Evolutionary conservation across 1,140 invertebrate species (phyloP), one percentile per base, ranked within the genome.

Genomic region (Meloidogyne chitwoodi): DNA sequence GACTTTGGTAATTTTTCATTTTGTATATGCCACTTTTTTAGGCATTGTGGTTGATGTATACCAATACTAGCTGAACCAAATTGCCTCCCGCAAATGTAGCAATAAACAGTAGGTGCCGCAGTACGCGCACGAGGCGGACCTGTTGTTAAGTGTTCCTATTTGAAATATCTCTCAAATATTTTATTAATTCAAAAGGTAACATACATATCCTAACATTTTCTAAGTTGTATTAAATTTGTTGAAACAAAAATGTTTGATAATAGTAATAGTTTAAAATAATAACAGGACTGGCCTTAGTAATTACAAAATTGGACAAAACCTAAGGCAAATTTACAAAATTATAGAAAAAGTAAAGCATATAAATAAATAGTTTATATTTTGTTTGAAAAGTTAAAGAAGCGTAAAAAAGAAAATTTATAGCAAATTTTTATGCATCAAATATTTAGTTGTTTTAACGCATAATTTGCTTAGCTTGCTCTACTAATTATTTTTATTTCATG

Each of bases 11-110:
- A 85, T 83, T 91, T 90, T 10, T 90, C 88, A 82, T 93, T 92
- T 83, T 92, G 91, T 62, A 88, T 83, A 34, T 91, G 89, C 92
- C 92, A 93, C 84, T 92, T 93, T 83, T 91, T 90, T 34, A 93
- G 82, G 83, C 92, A 93, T 80, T 93, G 91, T 1, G 92, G 92
- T 83, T 93, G 91, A 87, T 93, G 92, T 74, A 93, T 92, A 44
- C 34, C 87, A 71, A 93, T 91, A 48, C 91, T 92, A 78, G 90
- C 90, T 0, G 91, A 90, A 12, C 92, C 92, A 86, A 92, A 93
- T 78, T 92, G 90, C 70, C 91, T 89, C 5, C 92, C 91, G 82
- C 92, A 92, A 67, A 93, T 90, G 81, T 93, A 93, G 85, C 92
- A 93, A 12, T 91, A 89, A 2, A 91, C 89, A 0, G 88, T 78